A percentile compares a stretch with the other conserved stretches of the same genome.
phyloP scores from a whole-genome alignment of 2,113 vertebrate species.

The Isichthys henryi region DNA sequence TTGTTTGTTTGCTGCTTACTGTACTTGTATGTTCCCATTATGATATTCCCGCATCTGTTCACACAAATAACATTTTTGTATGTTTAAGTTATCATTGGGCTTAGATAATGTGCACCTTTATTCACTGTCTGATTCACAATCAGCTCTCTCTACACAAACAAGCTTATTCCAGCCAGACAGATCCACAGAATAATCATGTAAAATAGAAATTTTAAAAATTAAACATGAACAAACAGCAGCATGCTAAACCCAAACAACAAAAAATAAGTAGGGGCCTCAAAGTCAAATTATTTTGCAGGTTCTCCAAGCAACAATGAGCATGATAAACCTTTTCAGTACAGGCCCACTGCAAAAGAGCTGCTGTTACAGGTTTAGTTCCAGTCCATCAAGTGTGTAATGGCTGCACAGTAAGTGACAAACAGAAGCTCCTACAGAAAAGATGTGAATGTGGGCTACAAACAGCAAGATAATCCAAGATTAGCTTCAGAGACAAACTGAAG shows the following conservation, averaged over 20 bases:
- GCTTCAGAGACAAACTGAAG: not conserved
- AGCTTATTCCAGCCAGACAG: too few relatives aligned
- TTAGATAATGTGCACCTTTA: not conserved
- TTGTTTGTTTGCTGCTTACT: not conserved
- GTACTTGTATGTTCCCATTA: not conserved
- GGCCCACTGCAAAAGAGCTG: not conserved
- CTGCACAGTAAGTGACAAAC: not conserved
- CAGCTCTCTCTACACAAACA: not conserved
- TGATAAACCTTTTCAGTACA: not conserved
- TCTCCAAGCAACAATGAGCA: too few relatives aligned
- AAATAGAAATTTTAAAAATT: not conserved
- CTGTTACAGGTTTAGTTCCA: slow-evolving; percentile 19
- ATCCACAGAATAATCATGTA: too few relatives aligned
- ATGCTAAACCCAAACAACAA: not conserved
- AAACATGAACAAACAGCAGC: not conserved
- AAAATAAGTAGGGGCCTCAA: not conserved
- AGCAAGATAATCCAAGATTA: slow-evolving; percentile 13
- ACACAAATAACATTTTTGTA: not conserved
- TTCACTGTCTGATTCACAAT: not conserved
- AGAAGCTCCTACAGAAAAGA: not conserved
- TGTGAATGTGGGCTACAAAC: not conserved
- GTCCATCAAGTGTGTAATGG: slow-evolving; percentile 6
- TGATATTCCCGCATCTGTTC: not conserved
- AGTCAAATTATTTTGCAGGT: not conserved
- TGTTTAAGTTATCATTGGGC: not conserved